Conservation (phyloP, 1,140 invertebrate species). For the Dolichoris vasculosae region DNA sequence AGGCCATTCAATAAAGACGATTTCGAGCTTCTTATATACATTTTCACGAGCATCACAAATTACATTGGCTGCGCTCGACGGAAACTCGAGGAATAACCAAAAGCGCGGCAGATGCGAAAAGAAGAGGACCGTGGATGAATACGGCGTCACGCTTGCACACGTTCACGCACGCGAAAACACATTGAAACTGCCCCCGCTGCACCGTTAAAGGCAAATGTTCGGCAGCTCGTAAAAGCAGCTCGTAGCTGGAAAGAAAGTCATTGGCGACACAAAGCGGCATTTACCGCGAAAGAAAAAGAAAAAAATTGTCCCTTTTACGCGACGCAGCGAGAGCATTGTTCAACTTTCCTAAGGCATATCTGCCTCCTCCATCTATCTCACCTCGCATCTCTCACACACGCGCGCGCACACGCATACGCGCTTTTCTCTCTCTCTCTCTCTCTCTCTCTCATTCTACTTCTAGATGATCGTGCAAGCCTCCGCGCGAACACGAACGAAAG, state of each 20-base stretch:
- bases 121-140: not conserved
- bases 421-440: not conserved
- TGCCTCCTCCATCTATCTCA: conserved; percentile 38
- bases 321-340: conserved; percentile 21
- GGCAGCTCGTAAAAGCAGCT: conserved; percentile 35
- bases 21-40: conserved; percentile 24
- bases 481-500: not conserved
- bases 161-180: not conserved
- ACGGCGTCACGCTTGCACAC: conserved; percentile 19
- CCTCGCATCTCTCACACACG: not conserved
- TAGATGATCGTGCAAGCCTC: not conserved
- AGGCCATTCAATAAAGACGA: conserved; percentile 22
- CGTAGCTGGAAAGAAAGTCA: conserved; percentile 44
- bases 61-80: not conserved
- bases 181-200: not conserved
- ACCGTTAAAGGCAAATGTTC: conserved; percentile 35
- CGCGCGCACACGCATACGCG: too few species aligned
- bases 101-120: conserved; percentile 37
- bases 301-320: conserved; percentile 14
- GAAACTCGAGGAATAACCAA: conserved; percentile 6
- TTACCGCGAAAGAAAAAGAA: conserved; percentile 25
- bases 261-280: conserved; percentile 35
- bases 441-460: not conserved
- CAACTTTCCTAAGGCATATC: conserved; percentile 18
- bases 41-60: conserved; percentile 49